These are phyloP conservation scores for Holcopasites calliopsidis DNA, from an alignment of 1,140 invertebrate genomes.

Conservation along the genomic window DNA sequence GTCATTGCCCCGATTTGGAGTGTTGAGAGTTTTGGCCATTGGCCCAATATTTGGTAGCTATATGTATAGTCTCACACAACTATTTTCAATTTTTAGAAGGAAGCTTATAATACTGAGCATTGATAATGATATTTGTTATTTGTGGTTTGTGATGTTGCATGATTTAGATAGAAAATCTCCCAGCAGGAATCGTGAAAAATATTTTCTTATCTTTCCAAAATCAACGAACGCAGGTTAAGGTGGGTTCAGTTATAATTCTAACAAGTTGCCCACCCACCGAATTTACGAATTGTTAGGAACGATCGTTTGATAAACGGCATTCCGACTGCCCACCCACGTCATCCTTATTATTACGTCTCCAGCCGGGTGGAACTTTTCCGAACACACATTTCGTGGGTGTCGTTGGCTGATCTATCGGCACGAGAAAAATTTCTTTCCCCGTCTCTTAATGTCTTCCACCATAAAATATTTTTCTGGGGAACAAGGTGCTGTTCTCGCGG, in stretches of 20 bases:
- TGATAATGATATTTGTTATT: too few relatives aligned
- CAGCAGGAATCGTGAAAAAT: too few relatives aligned
- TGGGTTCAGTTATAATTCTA: too few relatives aligned
- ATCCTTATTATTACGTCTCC: slow-evolving; percentile 16
- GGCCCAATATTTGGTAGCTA: too few relatives aligned
- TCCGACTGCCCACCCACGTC: neutral
- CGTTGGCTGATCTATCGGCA: slow-evolving; percentile 27
- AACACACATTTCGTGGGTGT: neutral
- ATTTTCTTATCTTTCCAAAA: too few relatives aligned
- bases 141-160: too few relatives aligned
- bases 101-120: too few relatives aligned
- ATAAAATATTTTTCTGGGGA: neutral
- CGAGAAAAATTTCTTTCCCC: slow-evolving; percentile 11
- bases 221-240: neutral
- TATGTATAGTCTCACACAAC: too few relatives aligned
- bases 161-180: too few relatives aligned
- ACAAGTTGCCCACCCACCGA: neutral
- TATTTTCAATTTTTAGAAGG: too few relatives aligned
- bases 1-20: too few relatives aligned
- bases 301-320: neutral
- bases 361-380: neutral
- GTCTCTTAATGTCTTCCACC: neutral
- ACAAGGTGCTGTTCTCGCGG: neutral
- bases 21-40: too few relatives aligned
- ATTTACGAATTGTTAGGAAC: neutral